Evolutionary conservation across 2,797 vertebrate genomes (phyloP).

Genomic region (Limnodromus scolopaceus): DNA sequence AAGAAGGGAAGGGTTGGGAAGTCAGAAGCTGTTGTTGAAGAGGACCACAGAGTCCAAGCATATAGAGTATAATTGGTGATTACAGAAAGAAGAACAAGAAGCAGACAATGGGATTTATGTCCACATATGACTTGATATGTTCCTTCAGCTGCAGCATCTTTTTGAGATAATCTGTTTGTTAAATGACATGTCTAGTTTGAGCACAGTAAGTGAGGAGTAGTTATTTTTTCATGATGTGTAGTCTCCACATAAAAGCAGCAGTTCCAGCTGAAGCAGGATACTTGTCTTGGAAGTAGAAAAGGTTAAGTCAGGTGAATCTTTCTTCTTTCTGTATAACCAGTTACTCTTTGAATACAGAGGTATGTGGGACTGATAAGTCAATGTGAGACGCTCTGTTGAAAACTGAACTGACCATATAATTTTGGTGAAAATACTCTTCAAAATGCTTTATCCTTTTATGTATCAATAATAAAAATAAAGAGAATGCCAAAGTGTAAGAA

Average conservation of each 20-base stretch:
- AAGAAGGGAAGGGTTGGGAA: not conserved
- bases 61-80: not conserved
- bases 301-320: not conserved
- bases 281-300: not conserved
- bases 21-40: not conserved
- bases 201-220: not conserved
- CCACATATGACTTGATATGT: not conserved
- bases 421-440: not conserved
- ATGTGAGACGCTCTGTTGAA: not conserved
- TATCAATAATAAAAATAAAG: not conserved
- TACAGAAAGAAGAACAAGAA: not conserved
- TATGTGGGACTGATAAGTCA: not conserved
- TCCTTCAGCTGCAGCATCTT: not conserved
- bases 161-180: not conserved
- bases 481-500: not conserved
- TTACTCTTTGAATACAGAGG: not conserved
- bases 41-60: not conserved
- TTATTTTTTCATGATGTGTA: not conserved
- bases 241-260: not conserved
- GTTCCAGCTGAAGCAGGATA: not conserved
- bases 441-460: not conserved
- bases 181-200: not conserved
- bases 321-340: not conserved
- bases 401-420: not conserved
- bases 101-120: not conserved